Conservation (phyloP, 1,140 invertebrate genomes). For the Zophobas morio region DNA sequence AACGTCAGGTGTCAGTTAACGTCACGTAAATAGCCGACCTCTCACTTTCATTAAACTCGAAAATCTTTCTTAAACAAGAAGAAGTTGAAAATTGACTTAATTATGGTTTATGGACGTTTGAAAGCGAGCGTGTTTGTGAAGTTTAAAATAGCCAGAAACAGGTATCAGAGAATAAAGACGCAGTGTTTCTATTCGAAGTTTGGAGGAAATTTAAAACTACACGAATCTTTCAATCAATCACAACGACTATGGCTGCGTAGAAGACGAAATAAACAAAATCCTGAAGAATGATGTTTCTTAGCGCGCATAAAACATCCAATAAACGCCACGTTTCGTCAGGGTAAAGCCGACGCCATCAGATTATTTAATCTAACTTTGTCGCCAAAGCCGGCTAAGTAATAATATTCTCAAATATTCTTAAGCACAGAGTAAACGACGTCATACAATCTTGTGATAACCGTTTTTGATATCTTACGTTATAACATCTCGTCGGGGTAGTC, state of each 20-base stretch:
- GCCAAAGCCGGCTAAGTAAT: conserved; percentile 32
- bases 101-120: conserved; percentile 28
- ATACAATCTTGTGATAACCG: conserved; percentile 35
- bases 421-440: conserved; percentile 8
- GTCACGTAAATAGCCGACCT: conserved; percentile 26
- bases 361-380: conserved; percentile 32
- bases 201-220: conserved; percentile 9
- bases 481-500: conserved; percentile 10
- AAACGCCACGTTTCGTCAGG: conserved; percentile 35
- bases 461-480: conserved; percentile 38
- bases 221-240: conserved; percentile 31
- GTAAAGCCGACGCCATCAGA: conserved; percentile 29
- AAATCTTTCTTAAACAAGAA: conserved; percentile 31
- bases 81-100: conserved; percentile 30
- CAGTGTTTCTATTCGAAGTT: conserved; percentile 29
- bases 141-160: not conserved
- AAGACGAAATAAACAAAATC: conserved; percentile 38
- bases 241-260: conserved; percentile 2
- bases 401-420: conserved; percentile 36
- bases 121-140: conserved; percentile 4
- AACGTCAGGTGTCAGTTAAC: conserved; percentile 36
- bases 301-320: conserved; percentile 35
- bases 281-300: conserved; percentile 31
- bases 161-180: not conserved
- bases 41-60: conserved; percentile 24